These are phyloP conservation scores for Conopomorpha cramerella DNA, from an alignment of 1,140 invertebrate species.

Conservation along the genomic window DNA sequence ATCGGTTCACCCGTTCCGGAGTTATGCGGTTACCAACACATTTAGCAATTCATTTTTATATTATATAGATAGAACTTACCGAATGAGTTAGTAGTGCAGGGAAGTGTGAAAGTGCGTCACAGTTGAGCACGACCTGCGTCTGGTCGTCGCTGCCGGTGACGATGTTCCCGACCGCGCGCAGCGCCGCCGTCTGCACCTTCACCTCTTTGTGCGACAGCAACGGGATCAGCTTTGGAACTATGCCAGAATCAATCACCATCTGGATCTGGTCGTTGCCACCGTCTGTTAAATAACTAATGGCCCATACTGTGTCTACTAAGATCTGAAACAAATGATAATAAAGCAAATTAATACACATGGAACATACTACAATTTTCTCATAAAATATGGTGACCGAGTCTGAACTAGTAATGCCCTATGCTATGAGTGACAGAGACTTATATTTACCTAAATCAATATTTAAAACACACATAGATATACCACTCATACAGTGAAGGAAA, in stretches of 20 bases:
- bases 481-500: no score
- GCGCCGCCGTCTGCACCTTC: constrained; percentile 96
- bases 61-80: no score
- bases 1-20: no score
- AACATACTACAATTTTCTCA: no score
- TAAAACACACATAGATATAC: no score
- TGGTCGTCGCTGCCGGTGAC: constrained; percentile 99
- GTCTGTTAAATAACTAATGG: constrained; percentile 97
- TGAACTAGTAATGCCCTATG: no score
- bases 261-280: constrained; percentile 99
- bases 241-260: constrained; percentile 96
- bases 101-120: constrained; percentile 91
- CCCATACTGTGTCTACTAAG: constrained; percentile 98
- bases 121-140: constrained; percentile 93
- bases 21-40: no score
- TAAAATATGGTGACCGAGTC: no score
- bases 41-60: no score
- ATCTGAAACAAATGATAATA: constrained; percentile 69
- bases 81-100: constrained; percentile 86
- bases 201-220: constrained; percentile 94
- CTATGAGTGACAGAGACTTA: background rate
- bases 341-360: background rate
- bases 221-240: constrained; percentile 93
- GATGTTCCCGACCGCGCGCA: constrained; percentile 97
- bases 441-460: background rate